Percentiles rank a stretch among this genome's conserved stretches.
These are phyloP conservation scores for Stegophylla sp. DNA, from an alignment of 2,888 invertebrate genomes.

Conservation along the genomic window DNA sequence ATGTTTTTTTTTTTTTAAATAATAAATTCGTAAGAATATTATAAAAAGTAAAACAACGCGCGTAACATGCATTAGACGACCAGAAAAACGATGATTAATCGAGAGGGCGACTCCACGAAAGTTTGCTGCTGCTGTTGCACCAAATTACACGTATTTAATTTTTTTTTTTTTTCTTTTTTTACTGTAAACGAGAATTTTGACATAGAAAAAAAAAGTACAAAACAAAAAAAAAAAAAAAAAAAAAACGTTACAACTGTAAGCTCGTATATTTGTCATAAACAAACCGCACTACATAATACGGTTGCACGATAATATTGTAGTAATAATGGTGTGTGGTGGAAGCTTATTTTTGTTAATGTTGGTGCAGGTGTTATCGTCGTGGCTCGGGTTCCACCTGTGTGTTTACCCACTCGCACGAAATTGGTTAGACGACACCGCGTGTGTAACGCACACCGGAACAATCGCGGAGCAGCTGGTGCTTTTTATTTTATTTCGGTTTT, in stretches of 20 bases:
- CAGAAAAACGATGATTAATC: neutral
- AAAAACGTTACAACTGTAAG: neutral
- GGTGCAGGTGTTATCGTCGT: conserved; percentile 33
- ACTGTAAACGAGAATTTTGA: neutral
- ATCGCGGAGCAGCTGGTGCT: conserved; percentile 52
- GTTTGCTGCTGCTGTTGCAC: neutral
- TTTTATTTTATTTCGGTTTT: conserved; percentile 10
- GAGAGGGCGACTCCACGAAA: too few relatives aligned
- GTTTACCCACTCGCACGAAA: conserved; percentile 58
- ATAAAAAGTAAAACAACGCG: neutral
- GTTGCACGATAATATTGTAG: too few relatives aligned
- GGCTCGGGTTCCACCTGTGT: conserved; percentile 56
- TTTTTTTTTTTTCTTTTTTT: conserved; percentile 12
- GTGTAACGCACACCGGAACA: conserved; percentile 57
- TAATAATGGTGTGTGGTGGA: conserved; percentile 21
- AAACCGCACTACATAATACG: conserved; percentile 4
- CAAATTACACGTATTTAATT: neutral
- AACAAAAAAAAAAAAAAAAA: neutral
- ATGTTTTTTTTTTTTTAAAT: too few relatives aligned
- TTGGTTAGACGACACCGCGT: conserved; percentile 52
- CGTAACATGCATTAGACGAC: neutral
- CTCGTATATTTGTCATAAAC: conserved; percentile 5
- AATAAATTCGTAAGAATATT: neutral
- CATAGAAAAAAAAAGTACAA: neutral
- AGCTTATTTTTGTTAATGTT: conserved; percentile 55